Evolutionary conservation across 2,113 vertebrate species (phyloP).

Genomic region (Toxostoma redivivum): DNA sequence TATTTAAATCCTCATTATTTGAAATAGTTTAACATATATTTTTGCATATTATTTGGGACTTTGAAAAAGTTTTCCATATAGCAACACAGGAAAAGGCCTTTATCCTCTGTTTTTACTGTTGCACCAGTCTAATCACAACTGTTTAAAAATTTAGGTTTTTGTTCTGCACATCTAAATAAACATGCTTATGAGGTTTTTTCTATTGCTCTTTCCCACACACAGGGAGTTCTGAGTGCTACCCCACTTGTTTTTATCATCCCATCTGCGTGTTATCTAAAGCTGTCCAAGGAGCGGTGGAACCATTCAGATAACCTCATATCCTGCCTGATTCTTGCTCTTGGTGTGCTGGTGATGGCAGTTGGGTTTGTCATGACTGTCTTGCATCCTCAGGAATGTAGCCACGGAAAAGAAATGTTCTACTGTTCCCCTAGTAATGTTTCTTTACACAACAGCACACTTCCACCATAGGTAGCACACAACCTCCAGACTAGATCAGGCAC

Average conservation of each 20-base stretch:
- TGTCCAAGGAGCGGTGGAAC: conserved; percentile 83
- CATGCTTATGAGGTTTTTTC: background rate
- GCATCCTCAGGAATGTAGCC: conserved; percentile 85
- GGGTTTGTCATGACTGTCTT: conserved; percentile 83
- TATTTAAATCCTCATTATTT: background rate
- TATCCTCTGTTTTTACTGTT: background rate
- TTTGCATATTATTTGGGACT: background rate
- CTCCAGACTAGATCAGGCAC: background rate
- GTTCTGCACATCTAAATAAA: background rate
- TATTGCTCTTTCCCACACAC: conserved; percentile 40
- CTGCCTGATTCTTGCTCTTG: conserved; percentile 74
- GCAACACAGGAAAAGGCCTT: background rate
- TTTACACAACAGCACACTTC: conserved; percentile 57
- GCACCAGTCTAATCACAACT: background rate
- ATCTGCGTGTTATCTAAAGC: conserved; percentile 87
- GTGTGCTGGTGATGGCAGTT: conserved; percentile 83
- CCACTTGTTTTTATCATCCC: conserved; percentile 96
- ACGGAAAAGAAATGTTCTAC: conserved; percentile 92
- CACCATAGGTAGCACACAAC: conserved; percentile 9
- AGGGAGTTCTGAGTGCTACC: conserved; percentile 89
- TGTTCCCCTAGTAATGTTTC: conserved; percentile 80
- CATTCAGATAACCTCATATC: conserved; percentile 80
- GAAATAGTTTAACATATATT: background rate
- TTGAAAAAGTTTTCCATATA: background rate
- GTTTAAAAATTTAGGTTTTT: background rate